Evolutionary conservation across 2,113 vertebrate genomes (phyloP).

Genomic region (Corythaixoides concolor): DNA sequence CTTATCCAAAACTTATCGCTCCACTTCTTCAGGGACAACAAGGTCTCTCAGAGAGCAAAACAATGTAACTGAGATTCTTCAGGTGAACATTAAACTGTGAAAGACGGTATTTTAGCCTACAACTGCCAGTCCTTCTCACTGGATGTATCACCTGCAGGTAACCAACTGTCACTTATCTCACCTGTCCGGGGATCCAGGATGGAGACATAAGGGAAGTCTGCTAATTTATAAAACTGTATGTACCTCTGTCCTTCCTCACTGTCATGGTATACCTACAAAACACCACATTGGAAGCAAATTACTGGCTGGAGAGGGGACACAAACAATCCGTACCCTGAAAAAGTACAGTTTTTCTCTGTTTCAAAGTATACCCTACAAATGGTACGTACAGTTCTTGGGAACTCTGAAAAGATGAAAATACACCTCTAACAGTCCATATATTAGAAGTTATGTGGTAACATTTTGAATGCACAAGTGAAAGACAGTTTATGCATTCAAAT

Average conservation of each 20-base stretch:
- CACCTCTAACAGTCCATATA: rapidly evolving
- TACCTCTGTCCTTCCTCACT: slow-evolving; percentile 98
- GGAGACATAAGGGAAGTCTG: slow-evolving; percentile 98
- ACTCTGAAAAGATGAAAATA: neutral
- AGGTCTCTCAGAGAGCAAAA: neutral
- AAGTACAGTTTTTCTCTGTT: neutral
- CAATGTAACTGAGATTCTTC: neutral
- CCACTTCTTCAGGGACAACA: neutral
- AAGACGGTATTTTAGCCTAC: neutral
- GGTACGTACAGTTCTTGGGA: neutral
- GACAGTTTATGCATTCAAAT: neutral
- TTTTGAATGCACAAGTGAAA: neutral
- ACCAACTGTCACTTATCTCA: slow-evolving; percentile 32
- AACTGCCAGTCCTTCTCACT: neutral
- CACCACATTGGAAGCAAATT: neutral
- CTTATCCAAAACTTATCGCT: neutral
- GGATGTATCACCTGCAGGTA: neutral
- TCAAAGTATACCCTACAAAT: neutral
- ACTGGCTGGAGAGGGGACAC: neutral
- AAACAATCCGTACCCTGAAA: neutral
- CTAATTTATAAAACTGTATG: slow-evolving; percentile 97
- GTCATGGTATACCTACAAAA: slow-evolving; percentile 93
- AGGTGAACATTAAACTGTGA: neutral
- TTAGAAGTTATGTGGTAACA: rapidly evolving
- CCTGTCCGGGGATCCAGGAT: slow-evolving; percentile 97